These are phyloP conservation scores for Spongilla lacustris DNA, from an alignment of 37 sponge, comb jelly and placozoan genomes.

Conservation along the genomic window DNA sequence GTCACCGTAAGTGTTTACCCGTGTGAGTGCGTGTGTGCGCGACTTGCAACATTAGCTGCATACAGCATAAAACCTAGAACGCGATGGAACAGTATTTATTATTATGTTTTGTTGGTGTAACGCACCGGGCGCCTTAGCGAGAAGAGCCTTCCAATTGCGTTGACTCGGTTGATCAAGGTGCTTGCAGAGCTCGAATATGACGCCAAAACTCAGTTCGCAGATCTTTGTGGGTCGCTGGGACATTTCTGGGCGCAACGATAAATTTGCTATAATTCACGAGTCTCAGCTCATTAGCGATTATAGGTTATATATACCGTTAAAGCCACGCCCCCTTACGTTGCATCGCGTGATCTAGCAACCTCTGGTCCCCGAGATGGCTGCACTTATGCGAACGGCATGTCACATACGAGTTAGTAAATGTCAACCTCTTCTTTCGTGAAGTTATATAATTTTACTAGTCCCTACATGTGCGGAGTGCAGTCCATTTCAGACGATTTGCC, in stretches of 20 bases:
- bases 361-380: neutral
- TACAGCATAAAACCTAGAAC: too few relatives aligned
- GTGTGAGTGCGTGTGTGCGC: neutral
- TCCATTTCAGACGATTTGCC: neutral
- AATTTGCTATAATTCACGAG: too few relatives aligned
- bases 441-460: neutral
- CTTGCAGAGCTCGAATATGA: conserved; percentile 19
- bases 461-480: neutral
- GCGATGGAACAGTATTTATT: too few relatives aligned
- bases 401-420: neutral
- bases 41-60: too few relatives aligned
- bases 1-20: neutral
- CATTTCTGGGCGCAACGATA: neutral
- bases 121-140: conserved; percentile 12
- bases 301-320: neutral
- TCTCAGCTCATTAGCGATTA: neutral
- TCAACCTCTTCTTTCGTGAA: neutral
- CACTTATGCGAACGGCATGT: neutral
- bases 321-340: neutral
- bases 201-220: conserved; percentile 12
- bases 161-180: conserved; percentile 22
- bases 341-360: neutral
- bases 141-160: conserved; percentile 23
- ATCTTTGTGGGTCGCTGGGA: conserved; percentile 4
- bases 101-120: too few relatives aligned